phyloP scores from a whole-genome alignment of 1,140 invertebrate genomes.

The Halyomorpha halys region DNA sequence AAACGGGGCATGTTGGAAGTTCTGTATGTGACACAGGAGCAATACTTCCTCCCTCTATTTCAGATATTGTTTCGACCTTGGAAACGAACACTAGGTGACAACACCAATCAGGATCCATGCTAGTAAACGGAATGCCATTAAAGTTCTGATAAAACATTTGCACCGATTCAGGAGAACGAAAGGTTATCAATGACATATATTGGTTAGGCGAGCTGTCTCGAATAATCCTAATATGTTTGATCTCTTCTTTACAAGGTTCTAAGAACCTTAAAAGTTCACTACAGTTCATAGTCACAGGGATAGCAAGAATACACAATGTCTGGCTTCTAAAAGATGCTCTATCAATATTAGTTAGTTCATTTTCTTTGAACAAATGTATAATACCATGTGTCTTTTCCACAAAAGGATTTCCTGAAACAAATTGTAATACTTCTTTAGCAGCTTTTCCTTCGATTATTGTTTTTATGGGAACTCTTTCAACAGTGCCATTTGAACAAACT shows the following conservation, averaged over 20 bases:
- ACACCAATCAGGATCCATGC: constrained; percentile 75
- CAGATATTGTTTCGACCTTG: constrained; percentile 67
- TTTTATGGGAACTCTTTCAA: neutral
- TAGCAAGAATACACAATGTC: constrained; percentile 82
- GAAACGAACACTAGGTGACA: constrained; percentile 95
- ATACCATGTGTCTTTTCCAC: constrained; percentile 95
- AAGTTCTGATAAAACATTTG: constrained; percentile 87
- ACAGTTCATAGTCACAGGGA: constrained; percentile 86
- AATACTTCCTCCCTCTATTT: constrained; percentile 49
- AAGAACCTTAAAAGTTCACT: constrained; percentile 91
- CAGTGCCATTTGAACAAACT: neutral
- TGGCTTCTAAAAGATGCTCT: constrained; percentile 56
- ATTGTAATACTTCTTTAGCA: constrained; percentile 36
- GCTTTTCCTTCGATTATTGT: constrained; percentile 5
- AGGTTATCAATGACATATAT: constrained; percentile 92
- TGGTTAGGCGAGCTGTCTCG: constrained; percentile 78
- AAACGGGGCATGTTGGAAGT: constrained; percentile 94
- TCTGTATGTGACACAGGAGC: constrained; percentile 77
- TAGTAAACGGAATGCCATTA: constrained; percentile 87
- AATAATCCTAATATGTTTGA: constrained; percentile 86
- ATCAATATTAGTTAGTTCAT: constrained; percentile 46
- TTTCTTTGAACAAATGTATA: constrained; percentile 92
- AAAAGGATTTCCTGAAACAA: constrained; percentile 92
- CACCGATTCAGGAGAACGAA: constrained; percentile 62
- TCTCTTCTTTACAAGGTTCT: constrained; percentile 80